A percentile compares a stretch with the other conserved stretches of the same genome.
Evolutionary conservation across 2,113 vertebrate genomes (phyloP).

Genomic region (Labrus mixtus): DNA sequence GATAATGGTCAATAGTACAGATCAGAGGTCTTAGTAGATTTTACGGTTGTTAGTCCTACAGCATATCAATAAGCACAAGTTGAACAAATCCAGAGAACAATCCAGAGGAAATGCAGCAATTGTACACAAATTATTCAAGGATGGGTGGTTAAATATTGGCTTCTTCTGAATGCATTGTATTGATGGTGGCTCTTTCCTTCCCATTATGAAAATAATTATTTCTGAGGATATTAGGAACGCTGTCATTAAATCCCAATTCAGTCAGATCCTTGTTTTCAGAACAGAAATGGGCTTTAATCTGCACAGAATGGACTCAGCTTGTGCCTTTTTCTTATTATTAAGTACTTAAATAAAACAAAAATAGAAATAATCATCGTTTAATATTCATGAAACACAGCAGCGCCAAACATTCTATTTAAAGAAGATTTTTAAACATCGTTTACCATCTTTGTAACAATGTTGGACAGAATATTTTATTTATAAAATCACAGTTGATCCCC

Average conservation of each 20-base stretch:
- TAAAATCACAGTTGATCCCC: background rate
- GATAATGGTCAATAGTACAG: slow-evolving; percentile 82
- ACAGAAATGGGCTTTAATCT: slow-evolving; percentile 61
- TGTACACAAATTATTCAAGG: slow-evolving; percentile 59
- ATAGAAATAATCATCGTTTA: slow-evolving; percentile 36
- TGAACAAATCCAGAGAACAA: slow-evolving; percentile 72
- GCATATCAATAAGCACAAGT: slow-evolving; percentile 77
- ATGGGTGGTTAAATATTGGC: slow-evolving; percentile 37
- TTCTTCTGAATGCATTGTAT: slow-evolving; percentile 34
- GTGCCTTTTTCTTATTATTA: slow-evolving; percentile 47
- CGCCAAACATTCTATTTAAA: slow-evolving; percentile 14
- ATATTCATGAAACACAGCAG: slow-evolving; percentile 43
- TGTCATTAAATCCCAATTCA: slow-evolving; percentile 64
- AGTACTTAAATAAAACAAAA: slow-evolving; percentile 23
- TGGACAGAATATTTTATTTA: background rate
- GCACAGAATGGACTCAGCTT: slow-evolving; percentile 43
- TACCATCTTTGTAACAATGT: background rate
- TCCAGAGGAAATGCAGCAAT: slow-evolving; percentile 60
- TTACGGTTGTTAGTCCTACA: slow-evolving; percentile 77
- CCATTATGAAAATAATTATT: slow-evolving; percentile 56
- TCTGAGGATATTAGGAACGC: slow-evolving; percentile 50
- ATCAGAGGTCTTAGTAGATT: slow-evolving; percentile 79
- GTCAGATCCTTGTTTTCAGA: slow-evolving; percentile 54
- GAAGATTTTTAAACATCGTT: slow-evolving; percentile 19
- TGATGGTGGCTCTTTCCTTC: slow-evolving; percentile 39